Base-by-base conservation (phyloP, 2,797 vertebrate genomes). In the Myripristis murdjan region DNA sequence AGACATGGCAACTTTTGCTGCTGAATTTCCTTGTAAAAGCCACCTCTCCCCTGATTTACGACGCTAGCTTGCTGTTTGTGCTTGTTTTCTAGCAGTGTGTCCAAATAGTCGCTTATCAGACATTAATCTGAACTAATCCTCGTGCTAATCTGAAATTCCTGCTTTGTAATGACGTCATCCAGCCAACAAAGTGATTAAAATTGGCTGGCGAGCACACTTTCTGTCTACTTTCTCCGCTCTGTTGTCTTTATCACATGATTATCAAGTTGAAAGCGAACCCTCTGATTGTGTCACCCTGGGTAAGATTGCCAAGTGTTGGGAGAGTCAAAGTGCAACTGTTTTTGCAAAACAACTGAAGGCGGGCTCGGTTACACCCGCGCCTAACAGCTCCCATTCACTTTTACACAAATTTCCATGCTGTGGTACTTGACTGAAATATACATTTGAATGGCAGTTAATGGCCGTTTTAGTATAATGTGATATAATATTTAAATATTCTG, bases 101-200 rank as follows among this genome's bases (percentile, higher is more conserved):
- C 52, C 6, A 64, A 64, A 55, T 61, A 49, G 51, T 65, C 61
- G 52, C 54, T 51, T 22, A 64, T 73, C 77, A 78, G 73, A 72
- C 66, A 64, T 56, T 70, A 77, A 77, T 5, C 70, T 66, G 35
- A 82, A 41, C 70, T 81, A 84, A 87, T 90, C 70, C 46, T 20
- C 11, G 22, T n/a, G 0, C 55, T 85, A 82, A 82, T 88, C 83
- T 79, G 20, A 83, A 65, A 85, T 77, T 79, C 75, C 70, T 81
- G 22, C 39, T 48, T 62, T 11, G 22, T 48, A 52, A 41, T 39
- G 37, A 82, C 33, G 26, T 77, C 35, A 37, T 41, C 12, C n/a
- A 0, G 56, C 51, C 35, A 53, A 57, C 43, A 10, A 43, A 69
- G 61, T 6, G 47, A 22, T 49, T 23, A 9, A 4, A 55, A 48